Percentiles rank a stretch among this genome's conserved stretches.
These are phyloP conservation scores for Deilephila elpenor DNA, from an alignment of 2,888 invertebrate species.

Conservation along the genomic window DNA sequence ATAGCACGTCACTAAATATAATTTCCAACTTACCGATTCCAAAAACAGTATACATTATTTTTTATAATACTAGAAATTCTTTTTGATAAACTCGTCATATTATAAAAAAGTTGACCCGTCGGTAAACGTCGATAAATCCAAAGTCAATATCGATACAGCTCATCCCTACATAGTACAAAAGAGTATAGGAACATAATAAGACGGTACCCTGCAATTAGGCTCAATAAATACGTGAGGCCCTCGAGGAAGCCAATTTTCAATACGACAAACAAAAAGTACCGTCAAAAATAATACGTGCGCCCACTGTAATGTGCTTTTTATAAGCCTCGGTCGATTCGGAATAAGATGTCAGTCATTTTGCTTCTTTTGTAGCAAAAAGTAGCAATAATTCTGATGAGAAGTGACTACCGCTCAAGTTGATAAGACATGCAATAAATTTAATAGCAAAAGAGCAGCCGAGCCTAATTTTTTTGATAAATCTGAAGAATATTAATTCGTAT, in stretches of 20 bases:
- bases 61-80: no score
- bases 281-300: conserved; percentile 5
- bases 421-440: no score
- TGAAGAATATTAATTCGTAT: no score
- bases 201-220: conserved; percentile 68
- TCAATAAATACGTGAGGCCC: conserved; percentile 59
- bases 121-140: neutral
- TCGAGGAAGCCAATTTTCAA: conserved; percentile 59
- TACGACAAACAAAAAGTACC: conserved; percentile 49
- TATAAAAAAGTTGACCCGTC: no score
- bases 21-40: no score
- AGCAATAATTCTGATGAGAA: no score
- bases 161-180: conserved; percentile 34
- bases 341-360: neutral
- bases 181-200: conserved; percentile 49
- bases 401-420: no score
- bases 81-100: no score
- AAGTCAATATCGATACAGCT: neutral
- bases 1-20: no score
- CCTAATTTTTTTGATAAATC: no score
- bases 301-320: conserved; percentile 6
- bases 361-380: neutral
- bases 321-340: neutral
- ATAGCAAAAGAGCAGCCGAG: no score
- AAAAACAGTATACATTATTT: no score